phyloP scores from a whole-genome alignment of 2,888 invertebrate genomes.

The Parnassius apollo region DNA sequence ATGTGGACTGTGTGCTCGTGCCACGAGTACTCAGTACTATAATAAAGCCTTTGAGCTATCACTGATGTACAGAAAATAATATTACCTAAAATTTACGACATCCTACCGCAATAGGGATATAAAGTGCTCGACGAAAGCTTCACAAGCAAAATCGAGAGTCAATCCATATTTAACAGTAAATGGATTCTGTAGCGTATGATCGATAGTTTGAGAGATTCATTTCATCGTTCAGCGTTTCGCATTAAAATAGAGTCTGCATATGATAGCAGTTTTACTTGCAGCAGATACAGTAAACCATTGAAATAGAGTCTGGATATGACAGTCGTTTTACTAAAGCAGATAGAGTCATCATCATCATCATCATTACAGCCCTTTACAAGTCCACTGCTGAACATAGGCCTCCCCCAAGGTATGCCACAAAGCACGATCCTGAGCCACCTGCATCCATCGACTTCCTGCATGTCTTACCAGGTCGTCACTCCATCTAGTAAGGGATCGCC shows the following conservation, averaged over 20 bases:
- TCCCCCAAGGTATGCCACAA: too few relatives aligned
- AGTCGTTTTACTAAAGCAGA: background rate
- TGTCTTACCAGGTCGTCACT: too few relatives aligned
- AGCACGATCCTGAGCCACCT: too few relatives aligned
- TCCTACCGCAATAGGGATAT: background rate
- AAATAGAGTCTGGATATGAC: background rate
- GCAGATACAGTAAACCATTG: background rate
- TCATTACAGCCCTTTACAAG: too few relatives aligned
- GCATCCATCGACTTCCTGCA: too few relatives aligned
- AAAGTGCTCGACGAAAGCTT: slow-evolving; percentile 3
- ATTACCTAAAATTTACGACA: background rate
- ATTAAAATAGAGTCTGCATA: background rate
- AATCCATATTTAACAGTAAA: slow-evolving; percentile 8
- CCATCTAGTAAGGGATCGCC: too few relatives aligned
- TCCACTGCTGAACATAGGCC: too few relatives aligned
- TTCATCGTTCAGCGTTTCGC: background rate
- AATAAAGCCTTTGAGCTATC: too few relatives aligned
- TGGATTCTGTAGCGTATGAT: background rate
- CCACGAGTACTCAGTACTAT: too few relatives aligned
- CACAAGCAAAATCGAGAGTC: background rate
- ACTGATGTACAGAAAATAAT: too few relatives aligned
- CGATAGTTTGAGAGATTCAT: background rate
- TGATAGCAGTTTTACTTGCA: background rate
- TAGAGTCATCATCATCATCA: too few relatives aligned
- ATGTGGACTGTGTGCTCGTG: too few relatives aligned